Conservation (phyloP, 2,888 invertebrate species). For the Lycocerus yunnanus region DNA sequence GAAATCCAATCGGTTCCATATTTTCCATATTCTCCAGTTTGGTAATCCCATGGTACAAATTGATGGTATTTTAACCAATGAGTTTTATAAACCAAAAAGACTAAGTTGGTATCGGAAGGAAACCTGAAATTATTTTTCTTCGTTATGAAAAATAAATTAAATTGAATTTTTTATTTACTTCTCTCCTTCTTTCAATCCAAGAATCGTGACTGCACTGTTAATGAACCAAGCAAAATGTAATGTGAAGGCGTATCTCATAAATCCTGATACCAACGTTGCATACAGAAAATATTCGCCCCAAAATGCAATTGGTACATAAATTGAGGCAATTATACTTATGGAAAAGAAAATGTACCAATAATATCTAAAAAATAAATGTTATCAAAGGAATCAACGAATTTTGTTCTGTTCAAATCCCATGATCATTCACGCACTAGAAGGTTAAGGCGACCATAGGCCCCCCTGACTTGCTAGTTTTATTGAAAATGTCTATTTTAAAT, state of each 20-base stretch:
- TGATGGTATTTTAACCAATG: conserved; percentile 86
- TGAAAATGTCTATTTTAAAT: no score
- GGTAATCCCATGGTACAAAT: conserved; percentile 77
- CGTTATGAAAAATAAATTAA: not conserved
- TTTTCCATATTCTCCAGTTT: conserved; percentile 79
- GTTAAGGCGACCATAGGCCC: no score
- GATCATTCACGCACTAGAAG: no score
- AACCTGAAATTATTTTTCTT: conserved; percentile 56
- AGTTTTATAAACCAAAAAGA: conserved; percentile 75
- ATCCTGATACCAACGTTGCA: conserved; percentile 69
- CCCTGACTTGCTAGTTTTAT: no score
- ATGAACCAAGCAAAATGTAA: conserved; percentile 72
- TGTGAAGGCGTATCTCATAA: conserved; percentile 68
- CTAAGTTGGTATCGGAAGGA: conserved; percentile 72
- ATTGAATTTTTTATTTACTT: conserved; percentile 63
- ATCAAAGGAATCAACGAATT: no score
- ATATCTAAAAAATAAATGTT: conserved; percentile 60
- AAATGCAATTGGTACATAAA: conserved; percentile 79
- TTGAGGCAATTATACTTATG: conserved; percentile 69
- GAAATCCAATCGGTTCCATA: conserved; percentile 72
- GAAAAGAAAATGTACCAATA: conserved; percentile 69
- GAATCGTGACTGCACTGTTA: conserved; percentile 73
- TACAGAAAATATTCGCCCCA: conserved; percentile 72
- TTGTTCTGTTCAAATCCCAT: no score
- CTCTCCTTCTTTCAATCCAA: conserved; percentile 72